Evolutionary conservation across 2,113 vertebrate genomes (phyloP).

Genomic region (Xiphophorus maculatus): DNA sequence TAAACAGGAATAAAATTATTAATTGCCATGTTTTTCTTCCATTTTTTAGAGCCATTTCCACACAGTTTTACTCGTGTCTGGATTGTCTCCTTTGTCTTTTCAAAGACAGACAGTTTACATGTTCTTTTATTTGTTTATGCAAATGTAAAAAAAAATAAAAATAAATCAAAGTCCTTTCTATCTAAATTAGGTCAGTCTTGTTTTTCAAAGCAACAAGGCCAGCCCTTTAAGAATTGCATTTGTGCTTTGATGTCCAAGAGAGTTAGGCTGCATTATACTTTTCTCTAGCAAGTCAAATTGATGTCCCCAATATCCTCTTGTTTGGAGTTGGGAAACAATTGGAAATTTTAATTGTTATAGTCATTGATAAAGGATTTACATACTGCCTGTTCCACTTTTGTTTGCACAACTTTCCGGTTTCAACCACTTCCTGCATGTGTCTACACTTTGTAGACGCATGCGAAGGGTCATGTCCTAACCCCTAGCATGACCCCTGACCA

Average conservation of each 20-base stretch:
- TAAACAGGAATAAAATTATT: conserved; percentile 43
- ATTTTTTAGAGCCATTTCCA: conserved; percentile 70
- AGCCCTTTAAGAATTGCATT: no score
- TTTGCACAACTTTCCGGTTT: no score
- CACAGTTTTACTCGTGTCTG: conserved; percentile 65
- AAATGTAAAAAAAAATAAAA: conserved; percentile 78
- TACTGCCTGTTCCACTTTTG: no score
- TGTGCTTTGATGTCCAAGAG: no score
- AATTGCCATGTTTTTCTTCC: conserved; percentile 27
- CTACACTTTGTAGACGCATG: no score
- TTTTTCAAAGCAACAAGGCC: no score
- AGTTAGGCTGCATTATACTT: conserved; percentile 60
- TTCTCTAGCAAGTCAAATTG: background rate
- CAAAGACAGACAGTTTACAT: conserved; percentile 86
- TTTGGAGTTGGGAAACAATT: background rate
- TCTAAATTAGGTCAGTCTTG: conserved; percentile 84
- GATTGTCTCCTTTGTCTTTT: conserved; percentile 86
- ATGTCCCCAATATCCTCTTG: background rate
- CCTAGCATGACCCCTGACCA: no score
- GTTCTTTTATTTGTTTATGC: conserved; percentile 89
- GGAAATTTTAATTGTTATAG: background rate
- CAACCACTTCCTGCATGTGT: no score
- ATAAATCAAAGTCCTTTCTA: conserved; percentile 86
- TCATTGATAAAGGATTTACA: no score
- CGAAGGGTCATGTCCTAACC: no score